These are phyloP conservation scores for Tupaia chinensis DNA, from an alignment of 2,113 vertebrate genomes.

Conservation along the genomic window DNA sequence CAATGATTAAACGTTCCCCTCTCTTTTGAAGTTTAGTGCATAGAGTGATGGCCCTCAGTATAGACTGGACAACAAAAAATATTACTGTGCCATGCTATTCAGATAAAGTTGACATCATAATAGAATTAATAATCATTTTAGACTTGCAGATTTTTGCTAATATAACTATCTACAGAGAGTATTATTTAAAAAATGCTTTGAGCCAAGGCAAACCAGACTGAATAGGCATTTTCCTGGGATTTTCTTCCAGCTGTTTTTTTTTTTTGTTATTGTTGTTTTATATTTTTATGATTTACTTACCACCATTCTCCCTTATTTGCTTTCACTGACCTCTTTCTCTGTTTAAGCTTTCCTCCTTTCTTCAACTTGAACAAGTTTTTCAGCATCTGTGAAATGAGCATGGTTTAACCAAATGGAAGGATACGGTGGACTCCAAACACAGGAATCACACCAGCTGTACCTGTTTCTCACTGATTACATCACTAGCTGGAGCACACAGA, in stretches of 20 bases:
- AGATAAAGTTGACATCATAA: background rate
- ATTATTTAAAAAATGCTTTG: background rate
- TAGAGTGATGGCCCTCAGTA: background rate
- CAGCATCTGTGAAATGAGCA: background rate
- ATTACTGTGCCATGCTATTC: background rate
- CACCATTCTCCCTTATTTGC: background rate
- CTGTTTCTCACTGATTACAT: background rate
- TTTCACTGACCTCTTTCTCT: background rate
- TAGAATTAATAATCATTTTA: background rate
- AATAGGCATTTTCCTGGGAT: background rate
- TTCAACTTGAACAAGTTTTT: background rate
- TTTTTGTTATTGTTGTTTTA: background rate
- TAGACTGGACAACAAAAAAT: background rate
- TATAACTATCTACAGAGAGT: background rate
- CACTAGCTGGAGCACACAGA: background rate
- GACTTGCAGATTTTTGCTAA: background rate
- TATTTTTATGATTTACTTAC: background rate
- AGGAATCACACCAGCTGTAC: fast-evolving
- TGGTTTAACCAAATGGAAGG: background rate
- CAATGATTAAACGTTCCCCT: background rate
- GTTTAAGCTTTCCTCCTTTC: background rate
- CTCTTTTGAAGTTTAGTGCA: background rate
- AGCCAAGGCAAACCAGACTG: background rate
- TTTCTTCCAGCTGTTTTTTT: background rate
- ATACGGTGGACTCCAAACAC: background rate